Evolutionary conservation across 2,888 invertebrate species (phyloP).

Genomic region (Sympetrum striolatum): DNA sequence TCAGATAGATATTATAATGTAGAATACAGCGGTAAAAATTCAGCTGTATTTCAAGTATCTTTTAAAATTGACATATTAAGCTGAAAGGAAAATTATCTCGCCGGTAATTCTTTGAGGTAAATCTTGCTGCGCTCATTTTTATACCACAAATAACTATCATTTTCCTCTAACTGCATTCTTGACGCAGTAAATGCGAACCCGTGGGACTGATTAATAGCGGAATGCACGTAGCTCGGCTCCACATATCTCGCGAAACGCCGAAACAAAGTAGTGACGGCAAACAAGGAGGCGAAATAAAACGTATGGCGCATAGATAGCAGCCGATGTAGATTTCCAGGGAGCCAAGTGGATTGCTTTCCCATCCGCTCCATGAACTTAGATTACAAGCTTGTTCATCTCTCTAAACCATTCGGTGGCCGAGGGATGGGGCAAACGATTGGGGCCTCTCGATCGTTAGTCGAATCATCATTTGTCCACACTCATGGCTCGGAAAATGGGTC

Average conservation of each 20-base stretch:
- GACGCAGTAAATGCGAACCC: background rate
- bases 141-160: background rate
- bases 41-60: no score
- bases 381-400: conserved; percentile 42
- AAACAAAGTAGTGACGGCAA: conserved; percentile 1
- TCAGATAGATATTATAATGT: no score
- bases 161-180: no score
- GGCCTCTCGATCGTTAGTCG: conserved; percentile 27
- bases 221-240: background rate
- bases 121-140: no score
- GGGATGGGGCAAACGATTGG: conserved; percentile 10
- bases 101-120: no score
- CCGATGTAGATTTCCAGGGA: background rate
- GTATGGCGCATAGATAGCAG: background rate
- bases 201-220: background rate
- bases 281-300: background rate
- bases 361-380: conserved; percentile 40
- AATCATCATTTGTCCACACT: conserved; percentile 43
- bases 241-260: background rate
- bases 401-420: background rate
- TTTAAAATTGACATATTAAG: no score
- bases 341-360: conserved; percentile 40
- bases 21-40: no score
- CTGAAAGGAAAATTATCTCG: no score
- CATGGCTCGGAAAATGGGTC: conserved; percentile 38